Conservation (phyloP, 2,888 invertebrate genomes). For the Xestia ashworthii region DNA sequence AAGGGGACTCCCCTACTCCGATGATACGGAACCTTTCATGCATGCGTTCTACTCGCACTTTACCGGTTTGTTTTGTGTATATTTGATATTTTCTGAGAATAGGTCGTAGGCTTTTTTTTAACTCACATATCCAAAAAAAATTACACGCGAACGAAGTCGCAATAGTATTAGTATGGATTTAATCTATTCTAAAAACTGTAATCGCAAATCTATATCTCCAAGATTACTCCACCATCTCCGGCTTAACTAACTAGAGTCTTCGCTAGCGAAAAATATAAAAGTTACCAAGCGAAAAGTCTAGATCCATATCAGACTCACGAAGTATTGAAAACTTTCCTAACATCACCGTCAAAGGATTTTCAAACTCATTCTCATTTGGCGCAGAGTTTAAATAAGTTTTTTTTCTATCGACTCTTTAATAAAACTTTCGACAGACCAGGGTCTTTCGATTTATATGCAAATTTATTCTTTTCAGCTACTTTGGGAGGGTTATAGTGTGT, state of each 20-base stretch:
- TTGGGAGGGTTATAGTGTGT: conserved; percentile 43
- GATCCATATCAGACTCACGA: conserved; percentile 60
- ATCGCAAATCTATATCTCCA: conserved; percentile 13
- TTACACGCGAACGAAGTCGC: too few relatives aligned
- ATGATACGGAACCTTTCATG: too few relatives aligned
- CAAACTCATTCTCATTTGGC: conserved; percentile 66
- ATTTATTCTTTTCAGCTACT: conserved; percentile 64
- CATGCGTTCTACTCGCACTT: too few relatives aligned
- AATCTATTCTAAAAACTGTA: neutral
- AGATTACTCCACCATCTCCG: conserved; percentile 9
- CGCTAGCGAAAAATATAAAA: conserved; percentile 39
- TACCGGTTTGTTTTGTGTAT: too few relatives aligned
- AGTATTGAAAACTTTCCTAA: conserved; percentile 59
- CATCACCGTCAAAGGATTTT: conserved; percentile 64
- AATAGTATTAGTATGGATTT: too few relatives aligned
- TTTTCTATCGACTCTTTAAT: conserved; percentile 65
- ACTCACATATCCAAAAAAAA: too few relatives aligned
- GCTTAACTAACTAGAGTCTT: conserved; percentile 2
- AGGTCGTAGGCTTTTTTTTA: too few relatives aligned
- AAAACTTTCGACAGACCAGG: conserved; percentile 65
- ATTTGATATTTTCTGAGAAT: too few relatives aligned
- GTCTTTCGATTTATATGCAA: conserved; percentile 68
- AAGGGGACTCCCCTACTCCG: too few relatives aligned
- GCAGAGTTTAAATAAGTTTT: conserved; percentile 59
- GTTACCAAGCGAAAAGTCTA: conserved; percentile 44